phyloP scores from a whole-genome alignment of 2,888 invertebrate species.

The Drosophila pegasa region DNA sequence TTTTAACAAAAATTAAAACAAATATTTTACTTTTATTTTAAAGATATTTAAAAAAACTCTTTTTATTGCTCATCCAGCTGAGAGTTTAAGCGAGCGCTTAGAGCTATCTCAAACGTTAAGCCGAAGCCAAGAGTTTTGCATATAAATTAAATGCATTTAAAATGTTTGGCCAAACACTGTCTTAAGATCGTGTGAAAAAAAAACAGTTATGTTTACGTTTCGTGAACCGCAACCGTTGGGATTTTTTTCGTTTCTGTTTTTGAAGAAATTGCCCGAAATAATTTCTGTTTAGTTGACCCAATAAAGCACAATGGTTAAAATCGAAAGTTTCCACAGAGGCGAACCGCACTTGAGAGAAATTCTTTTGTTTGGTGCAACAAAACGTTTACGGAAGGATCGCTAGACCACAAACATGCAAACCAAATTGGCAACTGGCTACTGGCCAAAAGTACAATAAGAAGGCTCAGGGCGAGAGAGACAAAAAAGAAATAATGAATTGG shows the following conservation, averaged over 20 bases:
- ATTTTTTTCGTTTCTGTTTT: neutral
- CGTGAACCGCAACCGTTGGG: neutral
- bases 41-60: too few species aligned
- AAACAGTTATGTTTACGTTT: slow-evolving; percentile 2
- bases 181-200: slow-evolving; percentile 15
- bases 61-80: too few species aligned
- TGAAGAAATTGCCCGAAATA: slow-evolving; percentile 22
- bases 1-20: too few species aligned
- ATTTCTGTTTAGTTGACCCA: slow-evolving; percentile 51
- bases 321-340: slow-evolving; percentile 58
- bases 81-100: too few species aligned
- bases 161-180: neutral
- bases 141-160: too few species aligned
- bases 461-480: slow-evolving; percentile 9
- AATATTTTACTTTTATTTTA: too few species aligned
- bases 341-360: slow-evolving; percentile 54
- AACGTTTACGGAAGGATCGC: slow-evolving; percentile 31
- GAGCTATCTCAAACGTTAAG: too few species aligned
- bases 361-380: slow-evolving; percentile 20
- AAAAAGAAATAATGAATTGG: neutral
- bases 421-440: slow-evolving; percentile 34
- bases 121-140: too few species aligned
- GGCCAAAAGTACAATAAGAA: slow-evolving; percentile 25
- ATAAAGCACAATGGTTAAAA: slow-evolving; percentile 58
- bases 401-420: slow-evolving; percentile 77